Percentiles rank a stretch among this genome's conserved stretches.
Evolutionary conservation across 2,888 invertebrate species (phyloP).

Genomic region (Calameuta idolon): DNA sequence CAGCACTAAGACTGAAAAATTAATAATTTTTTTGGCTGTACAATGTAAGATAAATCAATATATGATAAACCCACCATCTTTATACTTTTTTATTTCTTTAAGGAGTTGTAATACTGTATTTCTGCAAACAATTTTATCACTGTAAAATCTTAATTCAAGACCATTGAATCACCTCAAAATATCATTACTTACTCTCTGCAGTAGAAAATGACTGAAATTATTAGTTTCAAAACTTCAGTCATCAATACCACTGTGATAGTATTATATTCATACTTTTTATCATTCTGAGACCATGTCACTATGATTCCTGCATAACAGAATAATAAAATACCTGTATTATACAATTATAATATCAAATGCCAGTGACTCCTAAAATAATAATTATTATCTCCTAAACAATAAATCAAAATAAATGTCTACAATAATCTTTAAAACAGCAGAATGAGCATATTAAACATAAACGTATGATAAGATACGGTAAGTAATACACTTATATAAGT

Average conservation of each 20-base stretch:
- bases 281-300: conserved; percentile 89
- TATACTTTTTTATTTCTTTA: conserved; percentile 50
- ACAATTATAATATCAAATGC: not conserved
- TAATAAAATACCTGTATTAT: conserved; percentile 21
- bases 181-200: conserved; percentile 73
- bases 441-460: not conserved
- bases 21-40: conserved; percentile 15
- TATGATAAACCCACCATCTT: conserved; percentile 47
- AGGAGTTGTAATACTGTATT: conserved; percentile 46
- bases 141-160: not conserved
- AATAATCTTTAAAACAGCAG: not conserved
- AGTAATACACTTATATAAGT: not conserved
- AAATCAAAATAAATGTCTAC: not conserved
- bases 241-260: conserved; percentile 88
- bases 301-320: conserved; percentile 79
- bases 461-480: not conserved
- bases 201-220: conserved; percentile 79
- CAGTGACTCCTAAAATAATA: not conserved
- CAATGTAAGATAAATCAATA: conserved; percentile 29
- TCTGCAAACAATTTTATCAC: conserved; percentile 36
- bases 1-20: conserved; percentile 77
- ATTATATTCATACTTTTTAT: conserved; percentile 87
- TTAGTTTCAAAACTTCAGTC: conserved; percentile 87
- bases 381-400: not conserved
- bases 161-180: not conserved